These are phyloP conservation scores for Lampris incognitus DNA, from an alignment of 2,113 vertebrate genomes.

Conservation along the genomic window DNA sequence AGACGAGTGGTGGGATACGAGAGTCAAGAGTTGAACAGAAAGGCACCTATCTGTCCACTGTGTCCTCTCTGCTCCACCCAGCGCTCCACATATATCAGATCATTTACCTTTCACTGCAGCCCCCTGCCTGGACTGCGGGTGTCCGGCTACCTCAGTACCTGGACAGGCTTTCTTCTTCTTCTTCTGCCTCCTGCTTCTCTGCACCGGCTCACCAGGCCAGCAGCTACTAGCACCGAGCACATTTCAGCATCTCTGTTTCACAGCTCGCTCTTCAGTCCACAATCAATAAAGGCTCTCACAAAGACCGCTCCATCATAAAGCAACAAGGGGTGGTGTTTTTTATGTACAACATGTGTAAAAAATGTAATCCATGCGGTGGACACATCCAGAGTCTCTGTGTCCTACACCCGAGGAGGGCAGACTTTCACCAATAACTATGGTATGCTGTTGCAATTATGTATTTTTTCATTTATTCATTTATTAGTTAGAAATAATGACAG, in stretches of 20 bases:
- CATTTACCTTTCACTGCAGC: constrained; percentile 53
- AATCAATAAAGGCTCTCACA: constrained; percentile 52
- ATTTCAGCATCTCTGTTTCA: not conserved
- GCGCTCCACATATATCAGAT: constrained; percentile 64
- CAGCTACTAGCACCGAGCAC: constrained; percentile 42
- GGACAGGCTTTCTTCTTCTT: constrained; percentile 73
- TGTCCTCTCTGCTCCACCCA: constrained; percentile 29
- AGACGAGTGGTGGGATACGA: constrained; percentile 38
- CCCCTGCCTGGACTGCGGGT: constrained; percentile 57
- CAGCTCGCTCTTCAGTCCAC: constrained; percentile 42
- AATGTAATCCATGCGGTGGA: not conserved
- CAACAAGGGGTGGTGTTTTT: not conserved
- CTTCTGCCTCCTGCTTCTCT: constrained; percentile 72
- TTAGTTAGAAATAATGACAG: not conserved
- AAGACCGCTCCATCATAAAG: constrained; percentile 41
- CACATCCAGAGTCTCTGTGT: not conserved
- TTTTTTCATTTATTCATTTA: not conserved
- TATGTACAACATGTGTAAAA: not conserved
- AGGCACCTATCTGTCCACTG: constrained; percentile 43
- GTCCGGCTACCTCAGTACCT: constrained; percentile 69
- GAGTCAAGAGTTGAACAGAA: constrained; percentile 41
- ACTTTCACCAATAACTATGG: not conserved
- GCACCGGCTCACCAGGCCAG: constrained; percentile 64
- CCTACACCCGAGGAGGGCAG: not conserved
- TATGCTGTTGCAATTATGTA: not conserved